Base-by-base conservation (phyloP, 1,140 invertebrate species). In the Idris sp. region DNA sequence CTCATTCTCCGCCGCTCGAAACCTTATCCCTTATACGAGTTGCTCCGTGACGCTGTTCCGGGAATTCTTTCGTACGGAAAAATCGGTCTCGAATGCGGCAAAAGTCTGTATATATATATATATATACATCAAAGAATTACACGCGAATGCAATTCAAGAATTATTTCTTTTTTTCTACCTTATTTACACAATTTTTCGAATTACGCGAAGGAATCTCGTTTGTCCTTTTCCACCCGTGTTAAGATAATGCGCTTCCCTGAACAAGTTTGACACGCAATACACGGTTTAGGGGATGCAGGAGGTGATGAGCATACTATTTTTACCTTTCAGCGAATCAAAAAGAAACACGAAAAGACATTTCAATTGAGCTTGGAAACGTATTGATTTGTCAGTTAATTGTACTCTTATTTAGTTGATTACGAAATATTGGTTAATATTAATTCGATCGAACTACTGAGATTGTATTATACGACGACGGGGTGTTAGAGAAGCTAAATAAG, bases 21-120 rank as follows among this genome's bases (percentile, higher is more conserved):
- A 76, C 74, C 67, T 64, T 76, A 72, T 68, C 68, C 73, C 67
- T 76, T 59, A 69, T 54, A 71, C 49, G n/a, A n/a, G 15, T 33
- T 28, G 33, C 43, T 33, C 18, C 35, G 33, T 46, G 44, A 38
- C 38, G 71, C 56, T 69, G 69, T 65, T 76, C 78, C 74, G 49
- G 51, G 65, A 62, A 74, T 43, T 69, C 64, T 31, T 41, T 59
- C 36, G 64, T 35, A 59, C 67, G 74, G 74, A 71, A 76, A 76
- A 76, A 76, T 72, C 67, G 33, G 18, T 35, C 43, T 49, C 48
- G 56, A 53, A 26, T 44, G 54, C 25, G 15, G 38, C 18, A 33
- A 28, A 44, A 46, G 33, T n/a, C n/a, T n/a, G n/a, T n/a, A n/a
- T n/a, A n/a, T n/a, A n/a, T n/a, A n/a, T n/a, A n/a, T n/a, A n/a